A percentile compares a stretch with the other conserved stretches of the same genome.
These are phyloP conservation scores for Microchirus variegatus DNA, from an alignment of 2,797 vertebrate genomes.

Conservation along the genomic window DNA sequence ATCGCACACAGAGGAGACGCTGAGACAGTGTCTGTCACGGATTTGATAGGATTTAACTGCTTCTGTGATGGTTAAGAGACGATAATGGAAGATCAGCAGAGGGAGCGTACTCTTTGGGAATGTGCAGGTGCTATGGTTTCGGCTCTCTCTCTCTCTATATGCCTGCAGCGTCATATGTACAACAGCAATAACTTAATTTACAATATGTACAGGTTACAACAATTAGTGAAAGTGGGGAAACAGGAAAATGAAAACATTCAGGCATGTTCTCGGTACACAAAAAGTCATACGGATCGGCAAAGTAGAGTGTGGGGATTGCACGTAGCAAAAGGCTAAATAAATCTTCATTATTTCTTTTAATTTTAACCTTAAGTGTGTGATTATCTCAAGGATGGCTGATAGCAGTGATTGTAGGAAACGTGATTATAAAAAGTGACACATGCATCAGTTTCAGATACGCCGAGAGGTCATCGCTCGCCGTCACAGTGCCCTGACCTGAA, in stretches of 20 bases:
- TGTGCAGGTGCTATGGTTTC: slow-evolving; percentile 54
- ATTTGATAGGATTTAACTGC: slow-evolving; percentile 64
- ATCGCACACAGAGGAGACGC: slow-evolving; percentile 64
- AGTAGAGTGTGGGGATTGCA: slow-evolving; percentile 37
- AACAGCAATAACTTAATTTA: slow-evolving; percentile 90
- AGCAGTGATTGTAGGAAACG: slow-evolving; percentile 49
- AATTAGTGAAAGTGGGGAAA: slow-evolving; percentile 68
- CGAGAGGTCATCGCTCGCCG: slow-evolving; percentile 9
- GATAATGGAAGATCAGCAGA: slow-evolving; percentile 57
- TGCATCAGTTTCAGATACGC: slow-evolving; percentile 48
- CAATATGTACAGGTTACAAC: slow-evolving; percentile 82
- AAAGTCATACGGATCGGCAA: slow-evolving; percentile 24
- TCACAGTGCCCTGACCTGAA: slow-evolving; percentile 11
- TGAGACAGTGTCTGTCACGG: slow-evolving; percentile 57
- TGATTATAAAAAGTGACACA: slow-evolving; percentile 64
- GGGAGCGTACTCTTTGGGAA: slow-evolving; percentile 74
- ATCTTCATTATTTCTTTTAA: too few species aligned
- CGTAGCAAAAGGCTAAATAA: not conserved
- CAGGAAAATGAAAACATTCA: slow-evolving; percentile 52
- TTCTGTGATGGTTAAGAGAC: slow-evolving; percentile 54
- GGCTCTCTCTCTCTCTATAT: slow-evolving; percentile 48
- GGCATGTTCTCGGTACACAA: slow-evolving; percentile 33
- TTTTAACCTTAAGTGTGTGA: too few species aligned
- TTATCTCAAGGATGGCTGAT: slow-evolving; percentile 13
- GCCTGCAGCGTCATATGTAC: slow-evolving; percentile 57